phyloP scores from a whole-genome alignment of 2,797 vertebrate species.

The Steatocranus sp. region DNA sequence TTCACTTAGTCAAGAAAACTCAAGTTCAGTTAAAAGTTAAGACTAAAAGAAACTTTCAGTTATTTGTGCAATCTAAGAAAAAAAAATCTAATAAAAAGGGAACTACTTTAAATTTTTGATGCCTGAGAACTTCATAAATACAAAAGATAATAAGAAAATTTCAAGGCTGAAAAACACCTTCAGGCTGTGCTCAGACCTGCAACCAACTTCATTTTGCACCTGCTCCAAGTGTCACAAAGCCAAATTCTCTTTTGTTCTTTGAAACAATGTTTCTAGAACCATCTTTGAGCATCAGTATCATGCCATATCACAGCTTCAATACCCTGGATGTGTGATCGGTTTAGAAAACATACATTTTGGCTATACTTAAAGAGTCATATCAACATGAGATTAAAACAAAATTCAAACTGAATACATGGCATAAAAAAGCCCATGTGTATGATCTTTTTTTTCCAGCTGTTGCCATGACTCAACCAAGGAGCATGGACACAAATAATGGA shows the following conservation, averaged over 20 bases:
- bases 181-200: not conserved
- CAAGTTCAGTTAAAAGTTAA: not conserved
- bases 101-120: not conserved
- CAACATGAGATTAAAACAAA: not conserved
- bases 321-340: not conserved
- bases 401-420: not conserved
- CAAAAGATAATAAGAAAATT: not conserved
- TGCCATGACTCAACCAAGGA: not conserved
- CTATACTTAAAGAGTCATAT: not conserved
- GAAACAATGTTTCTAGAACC: not conserved
- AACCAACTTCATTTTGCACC: not conserved
- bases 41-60: not conserved
- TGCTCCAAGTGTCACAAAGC: not conserved
- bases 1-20: not conserved
- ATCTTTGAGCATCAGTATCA: not conserved
- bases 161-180: not conserved
- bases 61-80: not conserved
- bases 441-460: not conserved
- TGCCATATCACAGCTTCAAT: not conserved
- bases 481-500: not conserved
- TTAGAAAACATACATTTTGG: not conserved
- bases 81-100: not conserved
- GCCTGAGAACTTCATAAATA: not conserved
- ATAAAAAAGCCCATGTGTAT: fast-evolving
- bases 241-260: not conserved